A percentile compares a stretch with the other conserved stretches of the same genome.
Conservation (phyloP, 53 echinoderm and acorn worm species). For the Henricia sp. region DNA sequence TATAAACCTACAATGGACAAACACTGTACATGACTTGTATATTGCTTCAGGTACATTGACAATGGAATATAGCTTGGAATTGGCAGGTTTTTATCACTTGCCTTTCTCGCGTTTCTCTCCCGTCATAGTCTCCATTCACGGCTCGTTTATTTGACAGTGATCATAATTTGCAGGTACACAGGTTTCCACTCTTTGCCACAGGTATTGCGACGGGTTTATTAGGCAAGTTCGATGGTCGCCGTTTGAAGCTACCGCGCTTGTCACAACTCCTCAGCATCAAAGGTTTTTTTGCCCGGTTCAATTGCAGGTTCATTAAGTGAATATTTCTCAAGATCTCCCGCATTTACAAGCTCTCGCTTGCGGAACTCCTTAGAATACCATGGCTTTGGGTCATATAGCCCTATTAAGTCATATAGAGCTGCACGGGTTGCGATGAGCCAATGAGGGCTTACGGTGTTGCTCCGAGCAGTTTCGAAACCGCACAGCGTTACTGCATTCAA, state of each 20-base stretch:
- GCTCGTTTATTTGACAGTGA: conserved; percentile 34
- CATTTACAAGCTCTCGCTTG: not conserved
- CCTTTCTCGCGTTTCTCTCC: conserved; percentile 3
- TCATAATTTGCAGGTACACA: conserved; percentile 61
- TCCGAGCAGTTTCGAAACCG: not conserved
- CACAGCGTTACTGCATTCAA: not conserved
- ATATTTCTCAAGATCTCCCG: not conserved
- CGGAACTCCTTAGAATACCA: not conserved
- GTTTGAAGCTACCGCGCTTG: conserved; percentile 57
- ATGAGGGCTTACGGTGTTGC: not conserved
- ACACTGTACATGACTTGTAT: too few species aligned
- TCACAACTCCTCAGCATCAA: conserved; percentile 41
- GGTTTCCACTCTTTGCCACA: conserved; percentile 41
- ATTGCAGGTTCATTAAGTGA: too few species aligned
- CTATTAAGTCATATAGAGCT: not conserved
- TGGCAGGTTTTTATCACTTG: too few species aligned
- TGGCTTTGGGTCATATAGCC: conserved; percentile 10
- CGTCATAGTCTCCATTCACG: conserved; percentile 6
- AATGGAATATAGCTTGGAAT: too few species aligned
- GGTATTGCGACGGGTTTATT: conserved; percentile 18
- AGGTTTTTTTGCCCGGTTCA: not conserved
- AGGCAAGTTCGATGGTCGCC: conserved; percentile 13
- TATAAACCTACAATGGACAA: too few species aligned
- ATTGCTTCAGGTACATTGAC: too few species aligned
- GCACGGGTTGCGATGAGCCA: not conserved